phyloP scores from a whole-genome alignment of 2,113 vertebrate genomes.

The Aptenodytes forsteri region DNA sequence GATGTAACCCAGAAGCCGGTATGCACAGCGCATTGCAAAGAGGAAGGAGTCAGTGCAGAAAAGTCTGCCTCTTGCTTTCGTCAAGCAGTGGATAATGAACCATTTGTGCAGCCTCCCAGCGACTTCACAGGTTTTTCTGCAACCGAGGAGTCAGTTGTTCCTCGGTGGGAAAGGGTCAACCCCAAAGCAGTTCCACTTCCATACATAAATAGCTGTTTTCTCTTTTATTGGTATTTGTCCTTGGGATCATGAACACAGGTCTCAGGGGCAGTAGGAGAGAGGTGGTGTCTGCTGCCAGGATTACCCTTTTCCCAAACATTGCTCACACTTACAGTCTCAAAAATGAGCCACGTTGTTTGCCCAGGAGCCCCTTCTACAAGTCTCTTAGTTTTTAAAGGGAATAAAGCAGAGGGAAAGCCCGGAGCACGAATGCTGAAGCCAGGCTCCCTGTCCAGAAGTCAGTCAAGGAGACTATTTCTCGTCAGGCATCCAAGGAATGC shows the following conservation, averaged over 20 bases:
- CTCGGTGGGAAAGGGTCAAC: not conserved
- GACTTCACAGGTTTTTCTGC: not conserved
- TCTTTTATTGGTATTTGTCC: not conserved
- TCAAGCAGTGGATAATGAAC: not conserved
- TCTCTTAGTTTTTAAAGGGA: not conserved
- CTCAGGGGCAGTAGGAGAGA: not conserved
- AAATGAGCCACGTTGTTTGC: not conserved
- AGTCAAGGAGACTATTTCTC: not conserved
- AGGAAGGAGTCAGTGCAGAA: not conserved
- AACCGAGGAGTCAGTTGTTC: not conserved
- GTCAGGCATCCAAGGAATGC: not conserved
- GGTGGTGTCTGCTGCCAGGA: not conserved
- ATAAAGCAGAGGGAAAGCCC: not conserved
- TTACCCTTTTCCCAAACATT: not conserved
- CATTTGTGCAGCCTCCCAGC: not conserved
- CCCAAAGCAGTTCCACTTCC: not conserved
- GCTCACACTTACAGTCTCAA: not conserved
- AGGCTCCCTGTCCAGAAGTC: not conserved
- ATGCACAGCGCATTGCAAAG: not conserved
- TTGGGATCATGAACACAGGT: not conserved
- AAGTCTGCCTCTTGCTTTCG: not conserved
- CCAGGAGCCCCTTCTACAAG: not conserved
- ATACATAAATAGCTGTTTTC: not conserved
- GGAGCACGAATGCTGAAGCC: not conserved
- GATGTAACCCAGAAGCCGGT: not conserved